These are phyloP conservation scores for Orthonevra nobilis DNA, from an alignment of 2,888 invertebrate species.

Conservation along the genomic window DNA sequence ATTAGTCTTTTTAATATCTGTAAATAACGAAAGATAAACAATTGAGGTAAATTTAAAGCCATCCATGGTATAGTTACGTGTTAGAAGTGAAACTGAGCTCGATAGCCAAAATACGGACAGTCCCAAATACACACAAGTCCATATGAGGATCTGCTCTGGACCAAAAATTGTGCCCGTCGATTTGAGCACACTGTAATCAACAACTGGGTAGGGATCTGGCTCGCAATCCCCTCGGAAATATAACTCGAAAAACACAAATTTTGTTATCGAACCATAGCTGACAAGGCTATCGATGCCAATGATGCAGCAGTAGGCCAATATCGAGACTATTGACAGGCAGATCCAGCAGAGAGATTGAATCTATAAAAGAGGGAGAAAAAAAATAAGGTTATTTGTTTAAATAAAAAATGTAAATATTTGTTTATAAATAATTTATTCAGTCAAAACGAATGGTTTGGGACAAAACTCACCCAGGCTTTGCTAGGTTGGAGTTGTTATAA, in stretches of 20 bases:
- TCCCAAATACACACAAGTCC: constrained; percentile 77
- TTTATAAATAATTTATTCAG: no score
- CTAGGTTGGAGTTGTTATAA: no score
- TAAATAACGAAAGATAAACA: no score
- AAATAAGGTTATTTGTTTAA: background rate
- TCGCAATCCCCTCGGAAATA: constrained; percentile 77
- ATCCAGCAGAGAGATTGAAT: constrained; percentile 79
- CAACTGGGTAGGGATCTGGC: constrained; percentile 69
- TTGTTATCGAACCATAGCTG: constrained; percentile 73
- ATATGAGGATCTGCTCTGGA: constrained; percentile 75
- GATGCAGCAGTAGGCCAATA: constrained; percentile 77
- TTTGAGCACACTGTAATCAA: constrained; percentile 68
- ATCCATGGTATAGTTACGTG: constrained; percentile 73
- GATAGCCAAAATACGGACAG: constrained; percentile 77
- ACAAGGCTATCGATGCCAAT: constrained; percentile 72
- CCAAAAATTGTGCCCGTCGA: constrained; percentile 73
- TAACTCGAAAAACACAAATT: constrained; percentile 76
- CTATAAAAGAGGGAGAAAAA: constrained; percentile 73
- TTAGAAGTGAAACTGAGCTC: constrained; percentile 75
- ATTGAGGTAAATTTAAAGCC: no score
- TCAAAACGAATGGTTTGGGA: no score
- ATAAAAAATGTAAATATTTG: no score
- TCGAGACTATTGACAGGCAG: constrained; percentile 77
- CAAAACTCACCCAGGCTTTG: no score
- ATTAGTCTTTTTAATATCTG: constrained; percentile 75